Evolutionary conservation across 2,888 invertebrate genomes (phyloP).

Genomic region (Sinohyriopsis cumingii): DNA sequence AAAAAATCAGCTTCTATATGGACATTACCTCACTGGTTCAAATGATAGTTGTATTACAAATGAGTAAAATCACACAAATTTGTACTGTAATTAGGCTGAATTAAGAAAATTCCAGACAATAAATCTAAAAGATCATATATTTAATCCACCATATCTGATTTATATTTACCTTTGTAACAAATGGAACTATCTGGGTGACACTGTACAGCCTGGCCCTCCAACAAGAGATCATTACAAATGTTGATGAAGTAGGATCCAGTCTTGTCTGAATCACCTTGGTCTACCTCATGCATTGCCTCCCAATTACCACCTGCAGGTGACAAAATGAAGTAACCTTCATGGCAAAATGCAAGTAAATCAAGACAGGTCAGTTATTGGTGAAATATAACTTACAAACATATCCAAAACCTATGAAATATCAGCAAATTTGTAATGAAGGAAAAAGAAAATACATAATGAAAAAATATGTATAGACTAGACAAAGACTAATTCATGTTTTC

Average conservation of each 20-base stretch:
- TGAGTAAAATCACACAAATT: too few species aligned
- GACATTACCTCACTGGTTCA: too few species aligned
- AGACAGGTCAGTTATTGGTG: background rate
- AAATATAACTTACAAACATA: background rate
- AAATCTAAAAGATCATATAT: too few species aligned
- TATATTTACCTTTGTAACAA: conserved; percentile 43
- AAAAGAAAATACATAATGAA: too few species aligned
- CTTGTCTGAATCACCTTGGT: conserved; percentile 22
- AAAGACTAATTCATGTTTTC: too few species aligned
- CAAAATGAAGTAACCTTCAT: background rate
- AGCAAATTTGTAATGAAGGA: too few species aligned
- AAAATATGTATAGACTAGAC: too few species aligned
- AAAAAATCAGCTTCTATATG: too few species aligned
- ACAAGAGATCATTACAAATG: conserved; percentile 48
- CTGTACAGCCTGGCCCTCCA: conserved; percentile 25
- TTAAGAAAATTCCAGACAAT: too few species aligned
- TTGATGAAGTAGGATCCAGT: conserved; percentile 50
- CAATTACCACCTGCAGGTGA: conserved; percentile 47
- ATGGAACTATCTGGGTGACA: conserved; percentile 59
- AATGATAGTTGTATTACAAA: too few species aligned
- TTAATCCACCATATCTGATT: background rate
- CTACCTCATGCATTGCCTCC: conserved; percentile 48
- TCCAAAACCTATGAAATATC: background rate
- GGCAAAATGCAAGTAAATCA: background rate
- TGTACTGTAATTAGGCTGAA: too few species aligned